phyloP scores from a whole-genome alignment of 1,140 invertebrate genomes.

The Hylaeus volcanicus region DNA sequence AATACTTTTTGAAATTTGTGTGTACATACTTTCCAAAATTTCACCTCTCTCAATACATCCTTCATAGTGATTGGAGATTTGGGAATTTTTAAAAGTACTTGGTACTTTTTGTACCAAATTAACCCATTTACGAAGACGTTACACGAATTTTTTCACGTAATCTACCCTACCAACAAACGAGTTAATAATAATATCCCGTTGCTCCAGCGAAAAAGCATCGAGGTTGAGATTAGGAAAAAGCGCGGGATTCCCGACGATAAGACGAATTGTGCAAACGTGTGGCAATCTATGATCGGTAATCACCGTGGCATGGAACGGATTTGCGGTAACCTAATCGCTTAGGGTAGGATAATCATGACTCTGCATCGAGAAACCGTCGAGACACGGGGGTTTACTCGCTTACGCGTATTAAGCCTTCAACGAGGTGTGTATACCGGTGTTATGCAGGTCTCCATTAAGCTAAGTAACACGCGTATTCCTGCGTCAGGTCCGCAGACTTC shows the following conservation, averaged over 20 bases:
- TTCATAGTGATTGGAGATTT: no score
- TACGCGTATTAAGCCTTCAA: constrained; percentile 60
- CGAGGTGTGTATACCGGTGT: constrained; percentile 46
- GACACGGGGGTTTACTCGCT: constrained; percentile 56
- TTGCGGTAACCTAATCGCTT: constrained; percentile 57
- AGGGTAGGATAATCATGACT: constrained; percentile 52
- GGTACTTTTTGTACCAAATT: no score
- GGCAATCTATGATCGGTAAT: constrained; percentile 42
- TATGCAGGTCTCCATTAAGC: constrained; percentile 39
- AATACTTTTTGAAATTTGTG: no score
- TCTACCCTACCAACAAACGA: no score
- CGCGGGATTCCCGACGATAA: neutral
- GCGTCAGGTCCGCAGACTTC: neutral
- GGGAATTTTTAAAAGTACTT: no score
- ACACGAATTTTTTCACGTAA: no score
- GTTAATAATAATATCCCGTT: neutral
- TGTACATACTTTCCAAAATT: no score
- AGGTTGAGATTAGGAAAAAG: neutral
- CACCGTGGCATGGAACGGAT: constrained; percentile 46
- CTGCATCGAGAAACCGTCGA: constrained; percentile 50
- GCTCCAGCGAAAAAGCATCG: neutral
- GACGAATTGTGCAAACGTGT: neutral
- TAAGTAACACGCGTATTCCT: constrained; percentile 16
- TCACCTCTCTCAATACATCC: no score
- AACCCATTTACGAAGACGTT: no score